These are phyloP conservation scores for Mesocricetus auratus DNA, from an alignment of 2,113 vertebrate genomes.

Conservation along the genomic window DNA sequence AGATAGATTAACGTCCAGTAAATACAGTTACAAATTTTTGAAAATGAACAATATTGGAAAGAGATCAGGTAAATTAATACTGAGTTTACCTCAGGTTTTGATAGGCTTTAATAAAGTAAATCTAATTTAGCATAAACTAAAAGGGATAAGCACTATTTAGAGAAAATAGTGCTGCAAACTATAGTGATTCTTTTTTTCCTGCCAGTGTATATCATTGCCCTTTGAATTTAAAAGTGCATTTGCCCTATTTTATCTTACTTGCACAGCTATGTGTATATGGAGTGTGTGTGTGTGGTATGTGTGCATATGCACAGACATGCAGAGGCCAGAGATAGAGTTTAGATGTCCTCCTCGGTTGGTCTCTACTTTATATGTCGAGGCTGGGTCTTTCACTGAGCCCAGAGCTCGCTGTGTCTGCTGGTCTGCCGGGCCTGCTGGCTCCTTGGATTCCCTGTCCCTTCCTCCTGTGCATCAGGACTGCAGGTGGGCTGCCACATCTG, in stretches of 20 bases:
- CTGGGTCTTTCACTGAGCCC: background rate
- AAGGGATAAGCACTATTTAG: conserved; percentile 10
- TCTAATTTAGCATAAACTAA: conserved; percentile 21
- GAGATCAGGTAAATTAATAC: conserved; percentile 31
- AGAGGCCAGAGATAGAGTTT: background rate
- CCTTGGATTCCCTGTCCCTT: too few relatives aligned
- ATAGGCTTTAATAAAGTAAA: conserved; percentile 8
- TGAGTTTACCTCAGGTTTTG: background rate
- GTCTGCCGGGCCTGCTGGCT: background rate
- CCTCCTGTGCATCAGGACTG: background rate
- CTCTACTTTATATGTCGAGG: background rate
- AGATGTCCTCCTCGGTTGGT: background rate
- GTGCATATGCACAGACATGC: background rate
- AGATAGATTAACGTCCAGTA: background rate
- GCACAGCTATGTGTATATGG: background rate
- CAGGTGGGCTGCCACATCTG: background rate
- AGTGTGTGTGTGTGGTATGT: background rate
- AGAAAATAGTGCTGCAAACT: conserved; percentile 10
- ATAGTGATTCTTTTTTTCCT: conserved; percentile 21
- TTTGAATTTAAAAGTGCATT: conserved; percentile 18
- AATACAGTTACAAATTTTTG: background rate
- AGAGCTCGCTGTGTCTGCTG: background rate
- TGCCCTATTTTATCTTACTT: background rate
- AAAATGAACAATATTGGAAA: background rate
- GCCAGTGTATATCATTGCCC: background rate